Evolutionary conservation across 2,113 vertebrate species (phyloP), one percentile per base, ranked within the genome.

Genomic region (Empidonax traillii): DNA sequence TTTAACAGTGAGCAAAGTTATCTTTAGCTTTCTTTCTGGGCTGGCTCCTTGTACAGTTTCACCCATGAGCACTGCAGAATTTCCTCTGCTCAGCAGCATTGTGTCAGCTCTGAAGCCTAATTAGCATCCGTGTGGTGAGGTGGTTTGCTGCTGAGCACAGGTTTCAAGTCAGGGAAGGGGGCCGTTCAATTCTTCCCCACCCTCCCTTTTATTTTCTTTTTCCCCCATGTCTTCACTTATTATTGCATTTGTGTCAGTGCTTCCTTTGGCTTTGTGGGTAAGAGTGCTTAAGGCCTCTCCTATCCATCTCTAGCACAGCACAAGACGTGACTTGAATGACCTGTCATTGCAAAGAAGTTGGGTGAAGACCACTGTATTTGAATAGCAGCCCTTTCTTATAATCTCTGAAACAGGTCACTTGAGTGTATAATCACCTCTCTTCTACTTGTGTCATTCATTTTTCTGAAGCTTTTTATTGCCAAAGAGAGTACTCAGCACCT

Each of bases 11-110:
- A 76, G 6, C 27, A 46, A 47, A 71, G 62, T 87, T 78, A 66
- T 93, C 77, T 94, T 90, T 43, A 85, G 71, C 47, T 90, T 91
- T 85, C 55, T 83, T 94, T 71, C 82, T 83, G 18, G 73, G 46
- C 53, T 14, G 51, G n/a, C 62, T 76, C 30, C 51, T 83, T 14
- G 12, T 9, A 41, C 4, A 0, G 55, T 73, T 85, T 67, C 25
- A 46, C 51, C 55, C 7, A 14, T 58, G 49, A 89, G 31, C 23
- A 7, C 28, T 63, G 66, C 71, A 82, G 85, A 65, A 65, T 69
- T 96, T 93, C 78, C 67, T 69, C 53, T 62, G 69, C 49, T 92
- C 63, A 17, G 69, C 56, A 72, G 61, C 24, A 37, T 7, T 7
- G 37, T 59, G 17, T 58, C 22, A 33, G 49, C 24, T 78, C 27